A percentile compares a stretch with the other conserved stretches of the same genome.
Evolutionary conservation across 1,140 invertebrate genomes (phyloP).

Genomic region (Cotesia glomerata): DNA sequence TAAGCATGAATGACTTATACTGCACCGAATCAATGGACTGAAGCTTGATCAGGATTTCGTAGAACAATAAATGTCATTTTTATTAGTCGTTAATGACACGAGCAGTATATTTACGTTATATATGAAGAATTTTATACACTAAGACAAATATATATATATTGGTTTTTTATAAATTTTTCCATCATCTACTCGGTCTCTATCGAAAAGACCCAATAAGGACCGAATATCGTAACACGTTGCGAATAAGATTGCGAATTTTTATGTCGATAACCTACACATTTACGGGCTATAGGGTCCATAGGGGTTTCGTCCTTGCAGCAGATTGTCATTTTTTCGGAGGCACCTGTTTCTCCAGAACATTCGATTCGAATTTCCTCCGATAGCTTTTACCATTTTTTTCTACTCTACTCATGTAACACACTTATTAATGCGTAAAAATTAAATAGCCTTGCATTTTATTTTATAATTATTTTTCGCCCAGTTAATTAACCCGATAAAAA

Average conservation of each 20-base stretch:
- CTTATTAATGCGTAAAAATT: not conserved
- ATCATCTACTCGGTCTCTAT: not conserved
- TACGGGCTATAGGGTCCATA: not conserved
- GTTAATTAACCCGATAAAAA: no score
- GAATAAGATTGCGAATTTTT: conserved; percentile 14
- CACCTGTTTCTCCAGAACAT: not conserved
- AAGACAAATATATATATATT: no score
- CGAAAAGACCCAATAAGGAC: not conserved
- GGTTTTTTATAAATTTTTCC: no score
- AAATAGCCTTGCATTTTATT: not conserved
- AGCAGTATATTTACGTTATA: no score
- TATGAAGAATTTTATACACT: no score
- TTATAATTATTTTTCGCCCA: not conserved
- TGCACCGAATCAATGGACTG: no score
- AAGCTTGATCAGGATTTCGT: no score
- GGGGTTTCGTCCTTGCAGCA: not conserved
- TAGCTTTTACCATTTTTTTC: not conserved
- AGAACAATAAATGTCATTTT: no score
- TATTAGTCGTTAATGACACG: no score
- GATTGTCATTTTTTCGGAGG: not conserved
- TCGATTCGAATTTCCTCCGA: not conserved
- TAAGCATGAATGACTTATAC: no score
- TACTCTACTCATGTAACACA: not conserved
- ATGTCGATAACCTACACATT: not conserved
- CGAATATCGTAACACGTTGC: conserved; percentile 4